Percentiles rank a stretch among this genome's conserved stretches.
These are phyloP conservation scores for Agrilus planipennis DNA, from an alignment of 1,140 invertebrate genomes.

Conservation along the genomic window DNA sequence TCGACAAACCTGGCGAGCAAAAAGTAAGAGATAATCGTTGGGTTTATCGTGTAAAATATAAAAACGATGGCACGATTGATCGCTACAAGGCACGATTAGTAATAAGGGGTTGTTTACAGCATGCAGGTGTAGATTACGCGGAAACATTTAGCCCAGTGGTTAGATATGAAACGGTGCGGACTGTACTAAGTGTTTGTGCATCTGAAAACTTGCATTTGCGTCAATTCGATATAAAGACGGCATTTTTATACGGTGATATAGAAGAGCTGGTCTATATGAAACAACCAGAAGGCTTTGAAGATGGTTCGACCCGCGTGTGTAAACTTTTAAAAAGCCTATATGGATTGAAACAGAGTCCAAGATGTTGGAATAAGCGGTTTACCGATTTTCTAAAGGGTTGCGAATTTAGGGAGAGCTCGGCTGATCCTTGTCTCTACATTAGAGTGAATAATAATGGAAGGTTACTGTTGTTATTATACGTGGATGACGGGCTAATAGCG, in stretches of 20 bases:
- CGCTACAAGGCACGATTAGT: constrained; percentile 34
- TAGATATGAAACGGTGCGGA: constrained; percentile 19
- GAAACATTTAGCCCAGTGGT: constrained; percentile 29
- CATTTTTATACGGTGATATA: constrained; percentile 30
- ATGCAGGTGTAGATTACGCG: constrained; percentile 20
- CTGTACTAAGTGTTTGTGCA: constrained; percentile 19
- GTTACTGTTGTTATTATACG: constrained; percentile 1
- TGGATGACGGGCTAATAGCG: constrained; percentile 16
- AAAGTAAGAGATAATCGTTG: constrained; percentile 3
- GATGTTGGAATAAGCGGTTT: constrained; percentile 24
- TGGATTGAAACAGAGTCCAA: constrained; percentile 29
- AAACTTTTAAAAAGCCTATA: constrained; percentile 30
- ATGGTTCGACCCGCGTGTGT: constrained; percentile 18
- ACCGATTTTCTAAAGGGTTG: constrained; percentile 14
- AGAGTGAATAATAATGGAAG: neutral
- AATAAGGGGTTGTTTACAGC: constrained; percentile 30
- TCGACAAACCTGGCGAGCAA: constrained; percentile 1
- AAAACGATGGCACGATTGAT: constrained; percentile 13
- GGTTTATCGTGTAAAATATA: constrained; percentile 18
- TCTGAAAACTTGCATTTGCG: constrained; percentile 5
- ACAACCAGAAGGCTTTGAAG: constrained; percentile 30
- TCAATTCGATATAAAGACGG: constrained; percentile 26
- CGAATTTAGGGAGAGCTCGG: constrained; percentile 15
- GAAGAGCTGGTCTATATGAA: constrained; percentile 33
- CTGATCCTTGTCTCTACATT: constrained; percentile 21